These are phyloP conservation scores for Martes martes DNA, from an alignment of 2,113 vertebrate species.

Conservation along the genomic window DNA sequence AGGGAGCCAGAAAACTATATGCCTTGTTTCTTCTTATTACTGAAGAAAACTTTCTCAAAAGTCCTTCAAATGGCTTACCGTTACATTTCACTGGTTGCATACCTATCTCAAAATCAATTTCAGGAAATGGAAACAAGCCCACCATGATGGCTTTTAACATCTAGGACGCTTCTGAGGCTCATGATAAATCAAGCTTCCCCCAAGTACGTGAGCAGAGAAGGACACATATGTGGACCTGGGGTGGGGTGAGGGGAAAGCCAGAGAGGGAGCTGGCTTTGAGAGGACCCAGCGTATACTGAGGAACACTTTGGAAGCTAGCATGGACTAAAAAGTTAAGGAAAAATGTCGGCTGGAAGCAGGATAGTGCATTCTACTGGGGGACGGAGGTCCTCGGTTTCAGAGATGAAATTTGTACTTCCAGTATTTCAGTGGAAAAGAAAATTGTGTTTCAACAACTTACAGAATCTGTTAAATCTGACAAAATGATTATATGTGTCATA, in stretches of 20 bases:
- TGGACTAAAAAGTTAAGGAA: not conserved
- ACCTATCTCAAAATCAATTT: not conserved
- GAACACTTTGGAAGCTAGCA: not conserved
- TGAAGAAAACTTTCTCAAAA: not conserved
- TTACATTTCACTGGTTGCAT: fast-evolving
- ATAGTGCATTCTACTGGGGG: fast-evolving
- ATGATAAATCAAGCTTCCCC: fast-evolving
- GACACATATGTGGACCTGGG: fast-evolving
- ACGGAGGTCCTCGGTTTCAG: not conserved
- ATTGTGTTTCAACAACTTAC: not conserved
- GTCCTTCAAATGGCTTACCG: fast-evolving
- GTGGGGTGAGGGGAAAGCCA: fast-evolving
- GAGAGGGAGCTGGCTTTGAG: too few species aligned
- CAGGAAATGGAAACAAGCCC: not conserved
- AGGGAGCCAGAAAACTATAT: fast-evolving
- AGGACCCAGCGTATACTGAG: too few species aligned
- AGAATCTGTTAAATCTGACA: conserved; percentile 39
- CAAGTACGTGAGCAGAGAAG: not conserved
- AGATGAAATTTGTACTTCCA: not conserved
- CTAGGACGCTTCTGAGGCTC: fast-evolving
- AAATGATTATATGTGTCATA: not conserved
- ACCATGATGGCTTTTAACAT: not conserved
- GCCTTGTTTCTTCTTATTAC: not conserved
- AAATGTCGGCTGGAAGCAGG: not conserved
- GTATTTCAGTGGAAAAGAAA: not conserved